Conservation (phyloP, 2,888 invertebrate species). For the Elegia similella region DNA sequence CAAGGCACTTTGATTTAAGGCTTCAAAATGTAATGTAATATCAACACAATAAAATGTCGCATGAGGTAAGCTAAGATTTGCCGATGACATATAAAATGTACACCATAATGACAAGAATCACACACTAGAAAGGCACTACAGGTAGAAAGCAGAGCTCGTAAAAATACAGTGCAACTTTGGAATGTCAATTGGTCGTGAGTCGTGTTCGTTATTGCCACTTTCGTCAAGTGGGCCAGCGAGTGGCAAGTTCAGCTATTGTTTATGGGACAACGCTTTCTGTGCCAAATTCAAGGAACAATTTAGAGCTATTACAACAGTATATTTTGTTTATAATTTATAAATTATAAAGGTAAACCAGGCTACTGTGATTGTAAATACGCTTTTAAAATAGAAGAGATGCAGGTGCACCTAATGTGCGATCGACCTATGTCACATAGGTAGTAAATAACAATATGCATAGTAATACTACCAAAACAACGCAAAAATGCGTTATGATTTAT, state of each 20-base stretch:
- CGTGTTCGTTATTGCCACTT: slow-evolving; percentile 12
- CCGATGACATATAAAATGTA: background rate
- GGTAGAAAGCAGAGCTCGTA: slow-evolving; percentile 1
- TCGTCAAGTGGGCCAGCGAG: slow-evolving; percentile 10
- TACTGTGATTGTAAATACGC: no score
- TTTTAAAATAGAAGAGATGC: no score
- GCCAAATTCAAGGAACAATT: background rate
- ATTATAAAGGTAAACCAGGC: no score
- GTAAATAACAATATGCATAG: no score
- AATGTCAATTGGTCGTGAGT: slow-evolving; percentile 12
- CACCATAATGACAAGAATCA: background rate
- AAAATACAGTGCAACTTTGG: slow-evolving; percentile 12
- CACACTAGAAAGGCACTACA: background rate
- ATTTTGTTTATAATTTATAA: no score
- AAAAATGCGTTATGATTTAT: no score
- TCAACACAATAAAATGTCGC: background rate
- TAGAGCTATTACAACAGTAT: background rate
- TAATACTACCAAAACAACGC: no score
- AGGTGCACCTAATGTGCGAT: no score
- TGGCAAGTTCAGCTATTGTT: slow-evolving; percentile 5
- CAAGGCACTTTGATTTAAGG: no score
- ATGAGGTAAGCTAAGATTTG: background rate
- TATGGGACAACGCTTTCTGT: background rate
- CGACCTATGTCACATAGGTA: no score
- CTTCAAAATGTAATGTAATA: no score